Evolutionary conservation across 2,113 vertebrate genomes (phyloP).

Genomic region (Progne subis): DNA sequence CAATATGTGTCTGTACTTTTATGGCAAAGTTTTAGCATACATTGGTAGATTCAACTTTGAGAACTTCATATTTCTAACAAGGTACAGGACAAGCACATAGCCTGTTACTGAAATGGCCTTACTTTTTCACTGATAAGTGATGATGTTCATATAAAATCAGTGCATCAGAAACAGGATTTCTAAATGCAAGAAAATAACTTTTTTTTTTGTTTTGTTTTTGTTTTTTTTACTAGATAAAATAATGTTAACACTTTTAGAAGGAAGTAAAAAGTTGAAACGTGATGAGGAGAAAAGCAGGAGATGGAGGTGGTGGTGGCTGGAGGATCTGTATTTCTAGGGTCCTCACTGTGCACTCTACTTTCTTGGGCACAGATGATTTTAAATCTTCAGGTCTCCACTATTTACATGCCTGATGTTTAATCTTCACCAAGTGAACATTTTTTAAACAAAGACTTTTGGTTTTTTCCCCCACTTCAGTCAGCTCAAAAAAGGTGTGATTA

Average conservation of each 20-base stretch:
- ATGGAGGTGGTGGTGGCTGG: not conserved
- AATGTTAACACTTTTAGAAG: not conserved
- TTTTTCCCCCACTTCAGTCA: not conserved
- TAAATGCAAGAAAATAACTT: not conserved
- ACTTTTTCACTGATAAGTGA: not conserved
- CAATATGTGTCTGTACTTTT: not conserved
- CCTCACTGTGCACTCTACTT: not conserved
- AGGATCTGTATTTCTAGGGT: not conserved
- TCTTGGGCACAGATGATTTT: not conserved
- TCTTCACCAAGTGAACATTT: not conserved
- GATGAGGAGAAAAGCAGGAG: not conserved
- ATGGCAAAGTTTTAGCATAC: not conserved
- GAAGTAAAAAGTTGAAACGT: not conserved
- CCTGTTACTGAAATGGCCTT: not conserved
- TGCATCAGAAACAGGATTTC: not conserved
- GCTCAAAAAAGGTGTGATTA: not conserved
- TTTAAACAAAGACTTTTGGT: not conserved
- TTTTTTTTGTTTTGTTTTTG: no score
- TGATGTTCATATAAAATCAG: not conserved
- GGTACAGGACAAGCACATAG: not conserved
- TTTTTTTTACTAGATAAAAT: not conserved
- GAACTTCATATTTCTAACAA: not conserved
- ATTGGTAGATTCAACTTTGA: not conserved
- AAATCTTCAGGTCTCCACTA: not conserved
- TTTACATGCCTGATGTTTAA: not conserved